Conservation (phyloP, 2,888 invertebrate genomes). For the Tetheella fluctuosa region DNA sequence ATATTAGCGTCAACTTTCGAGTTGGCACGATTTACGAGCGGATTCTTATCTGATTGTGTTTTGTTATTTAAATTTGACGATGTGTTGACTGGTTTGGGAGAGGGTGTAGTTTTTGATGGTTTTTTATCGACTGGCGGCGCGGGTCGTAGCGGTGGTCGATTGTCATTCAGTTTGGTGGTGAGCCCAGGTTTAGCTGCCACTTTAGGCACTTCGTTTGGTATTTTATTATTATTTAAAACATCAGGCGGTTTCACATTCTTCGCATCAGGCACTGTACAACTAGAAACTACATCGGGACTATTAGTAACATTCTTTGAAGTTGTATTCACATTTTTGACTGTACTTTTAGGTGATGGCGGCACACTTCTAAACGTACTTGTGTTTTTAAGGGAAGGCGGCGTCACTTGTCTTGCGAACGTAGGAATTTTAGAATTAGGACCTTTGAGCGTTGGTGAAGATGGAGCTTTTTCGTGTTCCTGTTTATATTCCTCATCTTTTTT, state of each 20-base stretch:
- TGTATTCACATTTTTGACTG: conserved; percentile 55
- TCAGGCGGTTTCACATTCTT: conserved; percentile 85
- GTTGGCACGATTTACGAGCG: conserved; percentile 57
- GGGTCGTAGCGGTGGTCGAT: conserved; percentile 67
- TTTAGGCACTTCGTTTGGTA: conserved; percentile 74
- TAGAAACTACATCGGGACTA: conserved; percentile 89
- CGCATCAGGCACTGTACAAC: conserved; percentile 84
- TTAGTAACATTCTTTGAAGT: conserved; percentile 73
- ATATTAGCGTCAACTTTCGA: conserved; percentile 72
- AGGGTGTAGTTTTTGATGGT: conserved; percentile 56
- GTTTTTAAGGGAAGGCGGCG: conserved; percentile 79
- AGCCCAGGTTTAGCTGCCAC: conserved; percentile 72
- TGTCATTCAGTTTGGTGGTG: conserved; percentile 68
- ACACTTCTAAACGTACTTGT: conserved; percentile 71
- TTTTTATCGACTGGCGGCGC: conserved; percentile 73
- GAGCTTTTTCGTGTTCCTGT: conserved; percentile 63
- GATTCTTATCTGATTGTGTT: conserved; percentile 61
- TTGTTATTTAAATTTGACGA: conserved; percentile 51
- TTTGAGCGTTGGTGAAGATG: conserved; percentile 72
- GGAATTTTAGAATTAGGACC: conserved; percentile 75
- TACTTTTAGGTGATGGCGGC: conserved; percentile 70
- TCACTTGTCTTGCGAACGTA: conserved; percentile 73
- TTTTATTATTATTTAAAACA: conserved; percentile 83
- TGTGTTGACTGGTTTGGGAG: conserved; percentile 58
- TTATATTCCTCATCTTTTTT: conserved; percentile 55